phyloP scores from a whole-genome alignment of 2,797 vertebrate genomes.

The Cirrhinus molitorella region DNA sequence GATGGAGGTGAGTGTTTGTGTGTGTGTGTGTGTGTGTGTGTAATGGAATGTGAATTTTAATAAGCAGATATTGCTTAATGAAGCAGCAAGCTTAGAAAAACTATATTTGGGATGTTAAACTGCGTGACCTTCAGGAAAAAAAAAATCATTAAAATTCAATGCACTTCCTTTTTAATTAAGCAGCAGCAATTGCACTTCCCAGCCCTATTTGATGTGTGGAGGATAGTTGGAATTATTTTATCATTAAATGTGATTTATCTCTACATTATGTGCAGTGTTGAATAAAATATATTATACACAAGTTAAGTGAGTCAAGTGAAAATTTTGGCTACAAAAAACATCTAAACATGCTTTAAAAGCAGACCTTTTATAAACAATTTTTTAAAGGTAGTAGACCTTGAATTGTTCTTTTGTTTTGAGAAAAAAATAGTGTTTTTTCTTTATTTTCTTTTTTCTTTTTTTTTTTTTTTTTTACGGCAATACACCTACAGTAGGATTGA shows the following conservation, averaged over 20 bases:
- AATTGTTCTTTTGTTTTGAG: no score
- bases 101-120: slow-evolving; percentile 18
- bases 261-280: background rate
- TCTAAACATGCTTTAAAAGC: background rate
- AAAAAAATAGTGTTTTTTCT: no score
- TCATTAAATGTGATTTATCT: background rate
- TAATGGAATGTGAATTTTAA: background rate
- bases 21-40: background rate
- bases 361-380: no score
- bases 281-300: background rate
- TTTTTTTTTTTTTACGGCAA: background rate
- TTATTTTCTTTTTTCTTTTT: background rate
- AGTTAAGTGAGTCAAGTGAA: background rate
- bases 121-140: slow-evolving; percentile 26
- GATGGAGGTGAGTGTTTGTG: slow-evolving; percentile 78
- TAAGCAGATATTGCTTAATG: slow-evolving; percentile 1
- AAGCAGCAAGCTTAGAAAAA: background rate
- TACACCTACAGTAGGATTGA: background rate
- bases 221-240: slow-evolving; percentile 6
- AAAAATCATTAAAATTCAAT: slow-evolving; percentile 10
- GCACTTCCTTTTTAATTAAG: slow-evolving; percentile 32
- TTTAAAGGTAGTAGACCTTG: background rate
- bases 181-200: background rate
- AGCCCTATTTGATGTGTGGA: background rate
- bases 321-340: background rate